Conservation (phyloP, 2,797 vertebrate genomes). For the Anniella stebbinsi region DNA sequence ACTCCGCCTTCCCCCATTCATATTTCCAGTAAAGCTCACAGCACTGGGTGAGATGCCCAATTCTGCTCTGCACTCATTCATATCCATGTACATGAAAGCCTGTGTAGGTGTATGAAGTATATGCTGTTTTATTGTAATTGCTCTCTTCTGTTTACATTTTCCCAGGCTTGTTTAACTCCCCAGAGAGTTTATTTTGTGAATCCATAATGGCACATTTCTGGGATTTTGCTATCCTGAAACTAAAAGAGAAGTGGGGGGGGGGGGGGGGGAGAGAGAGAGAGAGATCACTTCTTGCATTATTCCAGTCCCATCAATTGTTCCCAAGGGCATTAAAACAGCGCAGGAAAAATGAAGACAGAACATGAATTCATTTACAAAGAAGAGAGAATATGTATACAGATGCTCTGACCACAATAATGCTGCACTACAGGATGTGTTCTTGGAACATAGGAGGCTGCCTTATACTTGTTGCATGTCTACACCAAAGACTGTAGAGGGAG, state of each 20-base stretch:
- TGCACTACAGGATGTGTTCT: background rate
- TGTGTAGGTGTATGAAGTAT: background rate
- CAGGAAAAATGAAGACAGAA: conserved; percentile 26
- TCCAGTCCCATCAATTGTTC: background rate
- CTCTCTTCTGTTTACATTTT: conserved; percentile 39
- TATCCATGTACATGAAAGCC: background rate
- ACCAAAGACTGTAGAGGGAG: no score
- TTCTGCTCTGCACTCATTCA: background rate
- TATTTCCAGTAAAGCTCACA: background rate
- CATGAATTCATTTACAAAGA: background rate
- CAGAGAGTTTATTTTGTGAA: background rate
- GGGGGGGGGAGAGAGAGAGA: background rate
- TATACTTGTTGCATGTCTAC: no score
- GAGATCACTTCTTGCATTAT: background rate
- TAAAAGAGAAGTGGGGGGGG: fast-evolving
- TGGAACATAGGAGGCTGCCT: background rate
- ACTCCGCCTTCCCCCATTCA: background rate
- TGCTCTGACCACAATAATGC: conserved; percentile 12
- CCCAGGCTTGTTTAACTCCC: conserved; percentile 4
- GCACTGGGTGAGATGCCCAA: no score
- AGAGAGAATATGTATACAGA: background rate
- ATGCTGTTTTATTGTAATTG: conserved; percentile 17
- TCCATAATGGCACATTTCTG: conserved; percentile 10
- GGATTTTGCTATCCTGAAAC: background rate
- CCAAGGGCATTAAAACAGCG: conserved; percentile 12